A percentile compares a stretch with the other conserved stretches of the same genome.
phyloP scores from a whole-genome alignment of 1,140 invertebrate species.

The Carposina sasakii region DNA sequence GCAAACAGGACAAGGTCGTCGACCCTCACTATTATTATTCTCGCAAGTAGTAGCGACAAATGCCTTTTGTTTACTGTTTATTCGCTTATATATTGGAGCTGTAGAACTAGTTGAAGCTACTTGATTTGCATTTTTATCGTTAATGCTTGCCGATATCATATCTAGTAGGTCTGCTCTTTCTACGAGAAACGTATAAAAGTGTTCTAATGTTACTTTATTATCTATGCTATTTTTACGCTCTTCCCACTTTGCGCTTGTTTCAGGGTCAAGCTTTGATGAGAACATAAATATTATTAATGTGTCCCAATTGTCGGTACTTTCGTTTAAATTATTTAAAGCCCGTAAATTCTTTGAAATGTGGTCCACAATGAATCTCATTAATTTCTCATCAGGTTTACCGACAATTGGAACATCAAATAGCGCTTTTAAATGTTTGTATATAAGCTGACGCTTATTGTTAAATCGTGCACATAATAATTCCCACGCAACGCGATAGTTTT shows the following conservation, averaged over 20 bases:
- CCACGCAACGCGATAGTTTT: conserved; percentile 25
- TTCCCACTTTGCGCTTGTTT: conserved; percentile 24
- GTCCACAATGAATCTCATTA: conserved; percentile 24
- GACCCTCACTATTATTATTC: too few relatives aligned
- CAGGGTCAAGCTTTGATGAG: conserved; percentile 21
- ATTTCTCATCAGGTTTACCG: conserved; percentile 18
- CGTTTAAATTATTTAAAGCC: conserved; percentile 18
- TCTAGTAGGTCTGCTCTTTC: conserved; percentile 27
- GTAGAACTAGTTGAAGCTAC: background rate
- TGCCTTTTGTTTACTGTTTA: background rate
- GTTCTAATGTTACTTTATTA: conserved; percentile 20
- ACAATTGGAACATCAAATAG: conserved; percentile 22
- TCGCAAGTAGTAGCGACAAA: background rate
- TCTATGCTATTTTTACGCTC: conserved; percentile 15
- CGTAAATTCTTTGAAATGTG: conserved; percentile 26
- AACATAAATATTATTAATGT: conserved; percentile 23
- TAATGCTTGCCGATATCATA: conserved; percentile 14
- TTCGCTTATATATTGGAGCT: too few relatives aligned
- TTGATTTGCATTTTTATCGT: background rate
- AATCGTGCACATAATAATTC: conserved; percentile 19
- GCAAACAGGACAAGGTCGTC: too few relatives aligned
- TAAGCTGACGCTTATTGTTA: conserved; percentile 24
- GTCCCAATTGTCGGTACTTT: conserved; percentile 24
- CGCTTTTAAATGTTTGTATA: conserved; percentile 23
- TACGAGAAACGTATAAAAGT: conserved; percentile 23